These are phyloP conservation scores for Platysteira castanea DNA, from an alignment of 2,113 vertebrate species.

Conservation along the genomic window DNA sequence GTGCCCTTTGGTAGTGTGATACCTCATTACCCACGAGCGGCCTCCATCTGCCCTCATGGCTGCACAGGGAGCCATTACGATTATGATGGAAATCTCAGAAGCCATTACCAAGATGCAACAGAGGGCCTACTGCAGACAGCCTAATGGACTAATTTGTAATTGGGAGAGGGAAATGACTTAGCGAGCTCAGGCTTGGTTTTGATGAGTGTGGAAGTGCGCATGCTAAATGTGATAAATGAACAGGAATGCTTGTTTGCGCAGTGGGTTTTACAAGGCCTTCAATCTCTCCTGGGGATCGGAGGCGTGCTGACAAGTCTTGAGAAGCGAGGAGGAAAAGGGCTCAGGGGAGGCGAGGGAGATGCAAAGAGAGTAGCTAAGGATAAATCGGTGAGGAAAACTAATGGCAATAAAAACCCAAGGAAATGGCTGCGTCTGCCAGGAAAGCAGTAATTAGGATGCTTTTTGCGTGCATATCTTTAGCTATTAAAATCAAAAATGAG, in stretches of 20 bases:
- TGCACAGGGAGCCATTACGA: constrained; percentile 98
- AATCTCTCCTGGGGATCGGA: constrained; percentile 75
- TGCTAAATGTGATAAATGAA: constrained; percentile 93
- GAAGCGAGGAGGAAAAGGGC: constrained; percentile 71
- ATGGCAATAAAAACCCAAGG: constrained; percentile 75
- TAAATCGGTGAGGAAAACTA: constrained; percentile 79
- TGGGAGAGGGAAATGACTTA: constrained; percentile 96
- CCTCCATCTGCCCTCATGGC: constrained; percentile 99
- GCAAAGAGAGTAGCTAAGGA: constrained; percentile 81
- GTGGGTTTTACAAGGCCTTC: constrained; percentile 81
- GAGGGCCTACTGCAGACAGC: constrained; percentile 95
- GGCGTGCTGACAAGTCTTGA: constrained; percentile 77
- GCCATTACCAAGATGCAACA: constrained; percentile 97
- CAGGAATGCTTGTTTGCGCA: constrained; percentile 85
- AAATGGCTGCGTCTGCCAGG: constrained; percentile 74
- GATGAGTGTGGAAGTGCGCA: constrained; percentile 88
- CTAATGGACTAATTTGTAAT: constrained; percentile 99
- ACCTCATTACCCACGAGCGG: constrained; percentile 99
- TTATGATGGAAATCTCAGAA: constrained; percentile 99
- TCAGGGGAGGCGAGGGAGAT: constrained; percentile 69
- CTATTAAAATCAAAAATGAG: constrained; percentile 70
- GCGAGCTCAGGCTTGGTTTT: constrained; percentile 87
- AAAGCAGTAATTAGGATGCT: constrained; percentile 77
- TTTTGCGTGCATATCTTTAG: constrained; percentile 76
- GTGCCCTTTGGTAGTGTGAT: constrained; percentile 96